phyloP scores from a whole-genome alignment of 2,888 invertebrate genomes.

The Drosophila mimica region DNA sequence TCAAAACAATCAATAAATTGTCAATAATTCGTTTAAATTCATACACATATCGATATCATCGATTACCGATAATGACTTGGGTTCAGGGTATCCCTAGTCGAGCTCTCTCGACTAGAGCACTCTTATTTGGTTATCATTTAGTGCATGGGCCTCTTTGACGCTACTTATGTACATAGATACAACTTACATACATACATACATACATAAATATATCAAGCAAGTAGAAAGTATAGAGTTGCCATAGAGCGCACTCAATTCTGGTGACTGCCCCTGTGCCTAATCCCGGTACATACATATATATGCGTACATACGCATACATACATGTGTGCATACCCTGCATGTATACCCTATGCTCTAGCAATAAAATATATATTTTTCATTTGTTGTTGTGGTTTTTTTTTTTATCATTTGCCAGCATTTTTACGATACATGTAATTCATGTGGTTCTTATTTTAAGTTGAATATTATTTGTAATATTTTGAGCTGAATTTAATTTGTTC shows the following conservation, averaged over 20 bases:
- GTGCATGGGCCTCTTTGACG: constrained; percentile 26
- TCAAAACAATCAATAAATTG: neutral
- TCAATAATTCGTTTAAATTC: neutral
- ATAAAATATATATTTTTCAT: neutral
- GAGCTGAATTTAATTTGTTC: constrained; percentile 40
- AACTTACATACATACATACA: neutral
- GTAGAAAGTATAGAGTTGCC: constrained; percentile 12
- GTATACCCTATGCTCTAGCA: constrained; percentile 3
- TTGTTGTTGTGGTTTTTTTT: constrained; percentile 5
- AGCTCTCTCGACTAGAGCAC: neutral
- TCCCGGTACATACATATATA: constrained; percentile 1
- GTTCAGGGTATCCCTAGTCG: neutral
- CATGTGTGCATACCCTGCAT: constrained; percentile 1
- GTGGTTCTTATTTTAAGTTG: constrained; percentile 3
- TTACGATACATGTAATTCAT: neutral
- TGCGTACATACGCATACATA: neutral
- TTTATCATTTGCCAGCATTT: constrained; percentile 25
- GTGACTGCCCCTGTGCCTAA: constrained; percentile 26
- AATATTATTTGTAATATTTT: constrained; percentile 8
- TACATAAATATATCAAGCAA: constrained; percentile 3
- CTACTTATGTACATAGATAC: constrained; percentile 10
- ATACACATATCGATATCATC: neutral
- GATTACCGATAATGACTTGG: neutral
- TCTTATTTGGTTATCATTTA: neutral
- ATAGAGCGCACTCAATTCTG: constrained; percentile 5